Evolutionary conservation across 2,113 vertebrate species (phyloP), one percentile per base, ranked within the genome.

Genomic region (Vulpes ferrilata): DNA sequence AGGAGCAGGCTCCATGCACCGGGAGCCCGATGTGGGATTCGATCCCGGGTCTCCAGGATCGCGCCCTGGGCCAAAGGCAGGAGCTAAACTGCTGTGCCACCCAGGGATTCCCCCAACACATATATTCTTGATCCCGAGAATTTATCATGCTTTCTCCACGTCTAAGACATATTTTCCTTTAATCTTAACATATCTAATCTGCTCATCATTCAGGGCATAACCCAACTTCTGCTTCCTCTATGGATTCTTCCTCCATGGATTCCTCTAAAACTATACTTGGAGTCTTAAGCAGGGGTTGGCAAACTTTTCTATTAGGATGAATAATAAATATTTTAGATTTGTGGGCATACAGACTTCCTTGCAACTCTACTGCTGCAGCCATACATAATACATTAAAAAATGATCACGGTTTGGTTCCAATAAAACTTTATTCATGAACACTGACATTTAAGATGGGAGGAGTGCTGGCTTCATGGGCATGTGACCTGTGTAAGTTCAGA

Each of bases 261-360:
- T 93, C 9, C 67, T 55, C 25, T 51, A 84, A 94, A 78, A 65
- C 55, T 96, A 4, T 35, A n/a, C 92, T 96, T 83, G 53, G 91
- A 92, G 60, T 57, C 35, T 85, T 65, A 48, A 57, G 23, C 43
- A 59, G 7, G 30, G 7, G 0, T 67, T 59, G 35, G 13, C n/a
- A 65, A 22, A 27, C n/a, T 84, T 79, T 59, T 67, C 35, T 64
- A 38, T 43, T 84, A 94, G 62, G 57, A 10, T 20, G 65, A 6
- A 79, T 22, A 67, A 35, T 79, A 89, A 88, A 92, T 84, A 79
- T 83, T 91, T 94, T 59, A 65, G 62, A 73, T 5, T 65, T 81
- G 11, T 8, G 19, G 30, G 9, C 25, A 85, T 25, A 80, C 17
- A 67, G 9, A 88, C 23, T 94, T 12, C 71, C 15, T 19, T 30